A percentile compares a stretch with the other conserved stretches of the same genome.
Conservation (phyloP, 2,888 invertebrate genomes). For the Cryptus armator region DNA sequence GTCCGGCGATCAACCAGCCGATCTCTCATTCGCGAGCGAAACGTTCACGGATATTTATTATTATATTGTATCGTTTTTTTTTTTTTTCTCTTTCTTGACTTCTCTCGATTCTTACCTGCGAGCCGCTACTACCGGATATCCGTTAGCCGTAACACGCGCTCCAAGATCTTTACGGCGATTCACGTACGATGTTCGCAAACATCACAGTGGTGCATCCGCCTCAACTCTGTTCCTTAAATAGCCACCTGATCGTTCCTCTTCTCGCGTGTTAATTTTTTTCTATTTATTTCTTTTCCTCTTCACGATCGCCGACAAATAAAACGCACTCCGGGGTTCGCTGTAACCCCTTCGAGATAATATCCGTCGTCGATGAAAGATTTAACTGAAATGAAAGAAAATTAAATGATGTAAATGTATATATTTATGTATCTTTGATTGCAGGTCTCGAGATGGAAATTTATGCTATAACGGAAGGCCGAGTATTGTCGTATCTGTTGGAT, state of each 20-base stretch:
- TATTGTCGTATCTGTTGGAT: constrained; percentile 94
- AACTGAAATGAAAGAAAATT: background rate
- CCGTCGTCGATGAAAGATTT: background rate
- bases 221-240: background rate
- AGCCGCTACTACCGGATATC: constrained; percentile 55
- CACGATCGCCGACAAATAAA: background rate
- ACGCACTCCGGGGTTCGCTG: background rate
- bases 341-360: background rate
- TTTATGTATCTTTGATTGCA: constrained; percentile 78
- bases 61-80: constrained; percentile 19
- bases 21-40: constrained; percentile 6
- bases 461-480: constrained; percentile 95
- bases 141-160: constrained; percentile 56
- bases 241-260: constrained; percentile 1
- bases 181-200: constrained; percentile 30
- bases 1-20: constrained; percentile 3
- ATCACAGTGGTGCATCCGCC: background rate
- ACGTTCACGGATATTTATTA: constrained; percentile 1
- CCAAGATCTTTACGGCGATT: constrained; percentile 50
- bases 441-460: constrained; percentile 95
- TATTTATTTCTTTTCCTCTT: background rate
- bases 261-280: background rate
- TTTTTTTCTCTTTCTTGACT: background rate
- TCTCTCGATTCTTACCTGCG: constrained; percentile 28
- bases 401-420: constrained; percentile 1